A percentile compares a stretch with the other conserved stretches of the same genome.
These are phyloP conservation scores for Nothocercus julius DNA, from an alignment of 2,113 vertebrate genomes.

Conservation along the genomic window DNA sequence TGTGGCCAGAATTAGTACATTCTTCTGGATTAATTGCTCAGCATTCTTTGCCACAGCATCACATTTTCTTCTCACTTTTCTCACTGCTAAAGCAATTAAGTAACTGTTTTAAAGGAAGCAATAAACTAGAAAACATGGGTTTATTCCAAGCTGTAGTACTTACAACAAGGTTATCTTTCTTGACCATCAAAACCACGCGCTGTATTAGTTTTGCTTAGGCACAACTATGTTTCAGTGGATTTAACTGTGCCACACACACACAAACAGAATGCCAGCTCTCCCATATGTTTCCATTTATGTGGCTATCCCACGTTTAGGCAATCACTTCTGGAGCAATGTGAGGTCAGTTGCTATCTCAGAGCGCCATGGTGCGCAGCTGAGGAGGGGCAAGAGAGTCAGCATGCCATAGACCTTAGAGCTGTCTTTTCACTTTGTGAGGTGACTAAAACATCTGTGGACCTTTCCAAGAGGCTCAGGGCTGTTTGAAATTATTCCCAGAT, in stretches of 20 bases:
- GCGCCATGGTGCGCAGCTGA: background rate
- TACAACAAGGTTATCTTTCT: background rate
- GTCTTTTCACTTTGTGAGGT: background rate
- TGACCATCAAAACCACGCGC: background rate
- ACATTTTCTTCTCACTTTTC: background rate
- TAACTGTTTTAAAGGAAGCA: background rate
- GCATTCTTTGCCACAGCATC: background rate
- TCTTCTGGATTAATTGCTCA: background rate
- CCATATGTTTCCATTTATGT: background rate
- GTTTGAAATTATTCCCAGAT: background rate
- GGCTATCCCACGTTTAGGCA: background rate
- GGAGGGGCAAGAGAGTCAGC: background rate
- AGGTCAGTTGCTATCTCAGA: background rate
- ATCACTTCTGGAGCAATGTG: background rate
- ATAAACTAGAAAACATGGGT: background rate
- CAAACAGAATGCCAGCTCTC: background rate
- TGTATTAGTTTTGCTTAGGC: background rate
- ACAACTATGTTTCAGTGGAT: background rate
- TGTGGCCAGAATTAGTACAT: background rate
- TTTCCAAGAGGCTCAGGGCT: background rate
- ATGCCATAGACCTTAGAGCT: background rate
- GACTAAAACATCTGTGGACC: background rate
- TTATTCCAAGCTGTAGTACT: background rate
- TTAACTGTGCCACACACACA: background rate
- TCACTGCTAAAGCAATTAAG: background rate